Evolutionary conservation across 2,113 vertebrate genomes (phyloP).

Genomic region (human (Homo sapiens)): GRCh38 chr7:133553001-133553500

Average conservation of each 20-base stretch:
- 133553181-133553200: background rate
- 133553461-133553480: background rate
- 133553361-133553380: background rate
- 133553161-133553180: background rate
- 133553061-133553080: background rate
- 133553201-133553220: background rate
- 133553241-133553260: background rate
- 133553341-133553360: background rate
- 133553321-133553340: background rate
- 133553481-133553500: background rate
- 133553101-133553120: background rate
- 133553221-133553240: background rate
- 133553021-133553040: background rate
- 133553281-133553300: background rate
- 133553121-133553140: background rate
- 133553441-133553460: background rate
- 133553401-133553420: background rate
- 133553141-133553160: background rate
- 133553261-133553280: background rate
- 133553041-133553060: background rate
- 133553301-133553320: background rate
- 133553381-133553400: background rate
- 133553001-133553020: background rate
- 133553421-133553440: background rate
- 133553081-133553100: background rate